Conservation (phyloP, 2,113 vertebrate species). For the Pygoscelis adeliae region DNA sequence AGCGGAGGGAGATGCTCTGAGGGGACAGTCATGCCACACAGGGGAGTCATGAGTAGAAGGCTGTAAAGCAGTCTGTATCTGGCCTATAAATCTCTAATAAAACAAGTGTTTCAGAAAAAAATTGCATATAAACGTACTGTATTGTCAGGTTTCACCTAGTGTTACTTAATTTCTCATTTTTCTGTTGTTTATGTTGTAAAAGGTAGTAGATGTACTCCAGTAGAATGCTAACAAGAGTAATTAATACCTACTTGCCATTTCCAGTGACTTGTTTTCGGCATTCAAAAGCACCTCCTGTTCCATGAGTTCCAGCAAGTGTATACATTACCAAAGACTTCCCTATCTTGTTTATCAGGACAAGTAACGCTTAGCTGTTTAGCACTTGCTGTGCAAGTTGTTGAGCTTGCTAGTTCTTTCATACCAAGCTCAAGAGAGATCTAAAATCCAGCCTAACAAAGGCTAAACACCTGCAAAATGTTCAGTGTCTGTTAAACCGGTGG, state of each 20-base stretch:
- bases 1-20: background rate
- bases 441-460: background rate
- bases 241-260: background rate
- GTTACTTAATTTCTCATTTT: background rate
- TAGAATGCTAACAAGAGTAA: background rate
- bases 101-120: background rate
- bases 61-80: background rate
- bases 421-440: background rate
- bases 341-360: background rate
- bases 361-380: background rate
- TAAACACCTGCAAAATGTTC: background rate
- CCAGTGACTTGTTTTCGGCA: background rate
- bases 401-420: background rate
- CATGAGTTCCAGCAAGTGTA: background rate
- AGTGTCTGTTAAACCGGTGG: background rate
- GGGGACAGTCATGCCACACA: background rate
- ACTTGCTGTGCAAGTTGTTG: background rate
- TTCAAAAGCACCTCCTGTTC: background rate
- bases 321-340: background rate
- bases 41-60: fast-evolving
- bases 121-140: background rate
- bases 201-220: background rate
- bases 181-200: background rate
- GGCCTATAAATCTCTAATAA: background rate
- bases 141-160: background rate